phyloP scores from a whole-genome alignment of 2,113 vertebrate genomes.

The Ciconia boyciana region DNA sequence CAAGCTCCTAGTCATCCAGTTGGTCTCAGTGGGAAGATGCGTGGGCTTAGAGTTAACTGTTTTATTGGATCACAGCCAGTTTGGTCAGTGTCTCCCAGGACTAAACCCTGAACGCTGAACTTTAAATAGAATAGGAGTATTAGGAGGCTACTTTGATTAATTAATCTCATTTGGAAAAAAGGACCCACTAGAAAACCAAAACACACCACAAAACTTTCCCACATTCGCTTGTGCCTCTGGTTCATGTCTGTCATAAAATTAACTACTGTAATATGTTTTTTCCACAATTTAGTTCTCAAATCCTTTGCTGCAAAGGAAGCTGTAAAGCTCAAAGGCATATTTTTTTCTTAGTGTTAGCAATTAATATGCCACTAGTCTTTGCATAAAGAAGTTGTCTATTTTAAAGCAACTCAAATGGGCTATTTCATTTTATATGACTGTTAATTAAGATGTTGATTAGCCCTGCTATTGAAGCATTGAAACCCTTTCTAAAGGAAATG shows the following conservation, averaged over 20 bases:
- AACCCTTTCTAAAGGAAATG: slow-evolving; percentile 50
- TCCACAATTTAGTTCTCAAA: slow-evolving; percentile 17
- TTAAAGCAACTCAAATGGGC: slow-evolving; percentile 60
- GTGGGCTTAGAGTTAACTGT: not conserved
- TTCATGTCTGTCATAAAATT: slow-evolving; percentile 49
- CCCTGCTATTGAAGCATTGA: slow-evolving; percentile 58
- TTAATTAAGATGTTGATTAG: slow-evolving; percentile 77
- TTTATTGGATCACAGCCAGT: not conserved
- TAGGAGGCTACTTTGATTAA: not conserved
- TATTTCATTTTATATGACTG: slow-evolving; percentile 70
- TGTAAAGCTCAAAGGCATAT: slow-evolving; percentile 47
- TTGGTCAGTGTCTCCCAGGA: not conserved
- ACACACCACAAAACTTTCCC: slow-evolving; percentile 17
- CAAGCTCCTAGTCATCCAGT: not conserved
- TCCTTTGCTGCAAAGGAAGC: slow-evolving; percentile 29
- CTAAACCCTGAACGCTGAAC: not conserved
- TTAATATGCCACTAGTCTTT: slow-evolving; percentile 59
- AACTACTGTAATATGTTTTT: slow-evolving; percentile 38
- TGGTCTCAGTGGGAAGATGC: not conserved
- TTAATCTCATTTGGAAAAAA: not conserved
- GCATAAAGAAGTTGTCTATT: slow-evolving; percentile 68
- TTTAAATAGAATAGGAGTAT: not conserved
- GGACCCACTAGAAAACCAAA: not conserved
- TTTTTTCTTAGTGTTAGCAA: slow-evolving; percentile 62
- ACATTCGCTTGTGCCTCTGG: not conserved